A percentile compares a stretch with the other conserved stretches of the same genome.
Conservation (phyloP, 2,888 invertebrate genomes). For the Sphecodes monilicornis region DNA sequence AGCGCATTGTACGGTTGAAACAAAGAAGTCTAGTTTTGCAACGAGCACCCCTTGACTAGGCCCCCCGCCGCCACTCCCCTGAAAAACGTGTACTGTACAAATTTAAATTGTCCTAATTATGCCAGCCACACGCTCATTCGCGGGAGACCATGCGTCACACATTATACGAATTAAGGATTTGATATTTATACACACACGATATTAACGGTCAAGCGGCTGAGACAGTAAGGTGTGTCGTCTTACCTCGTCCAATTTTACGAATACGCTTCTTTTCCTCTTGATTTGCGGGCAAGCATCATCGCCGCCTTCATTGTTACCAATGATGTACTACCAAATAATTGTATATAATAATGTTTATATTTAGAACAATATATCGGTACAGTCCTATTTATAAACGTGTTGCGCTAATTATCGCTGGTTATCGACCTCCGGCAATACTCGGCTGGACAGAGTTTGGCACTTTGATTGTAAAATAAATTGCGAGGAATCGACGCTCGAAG, state of each 20-base stretch:
- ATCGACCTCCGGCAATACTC: slow-evolving; percentile 27
- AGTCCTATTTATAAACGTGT: slow-evolving; percentile 75
- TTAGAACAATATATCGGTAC: slow-evolving; percentile 72
- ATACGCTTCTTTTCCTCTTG: slow-evolving; percentile 52
- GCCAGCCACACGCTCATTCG: slow-evolving; percentile 13
- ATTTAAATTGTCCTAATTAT: slow-evolving; percentile 35
- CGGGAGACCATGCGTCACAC: slow-evolving; percentile 1
- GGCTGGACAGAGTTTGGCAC: slow-evolving; percentile 13
- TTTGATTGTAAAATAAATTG: not conserved
- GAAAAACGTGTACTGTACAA: slow-evolving; percentile 49
- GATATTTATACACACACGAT: slow-evolving; percentile 41
- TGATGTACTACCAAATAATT: slow-evolving; percentile 78
- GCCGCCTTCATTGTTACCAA: slow-evolving; percentile 69
- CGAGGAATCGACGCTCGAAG: not conserved
- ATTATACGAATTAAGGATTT: slow-evolving; percentile 53
- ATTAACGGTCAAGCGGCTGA: slow-evolving; percentile 6
- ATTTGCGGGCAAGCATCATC: slow-evolving; percentile 56
- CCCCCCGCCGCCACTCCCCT: too few species aligned
- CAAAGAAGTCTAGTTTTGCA: slow-evolving; percentile 57
- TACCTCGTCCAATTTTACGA: slow-evolving; percentile 41
- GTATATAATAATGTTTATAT: slow-evolving; percentile 66
- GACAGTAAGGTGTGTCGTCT: slow-evolving; percentile 18
- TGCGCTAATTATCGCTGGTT: slow-evolving; percentile 51
- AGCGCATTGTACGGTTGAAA: slow-evolving; percentile 42
- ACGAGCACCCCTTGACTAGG: slow-evolving; percentile 12